Base-by-base conservation (phyloP, 2,113 vertebrate species). In the Solea solea region DNA sequence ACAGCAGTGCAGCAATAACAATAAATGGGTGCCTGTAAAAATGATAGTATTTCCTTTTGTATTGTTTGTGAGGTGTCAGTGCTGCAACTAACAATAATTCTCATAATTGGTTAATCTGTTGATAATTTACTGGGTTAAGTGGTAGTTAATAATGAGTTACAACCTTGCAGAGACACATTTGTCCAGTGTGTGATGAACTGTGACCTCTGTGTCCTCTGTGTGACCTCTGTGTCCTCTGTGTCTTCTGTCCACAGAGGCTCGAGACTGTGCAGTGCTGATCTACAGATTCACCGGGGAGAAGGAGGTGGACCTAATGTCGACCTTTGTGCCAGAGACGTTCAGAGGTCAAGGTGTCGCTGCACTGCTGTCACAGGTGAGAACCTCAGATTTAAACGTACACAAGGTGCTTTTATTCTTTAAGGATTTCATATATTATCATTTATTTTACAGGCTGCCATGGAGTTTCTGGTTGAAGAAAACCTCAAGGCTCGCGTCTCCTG, bases 391-490 rank as follows among this genome's bases (percentile, higher is more conserved):
- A 12, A 0, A 3, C 0, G 50, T 1, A 49, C 5, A 12, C 28
- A 9, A 44, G 41, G 5, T 16, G 28, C 5, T 57, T 41, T 39
- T 42, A 27, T 42, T 11, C 34, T 34, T 34, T 58, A 46, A 5
- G 21, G 21, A 21, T 21, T 21, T 21, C 21, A 21, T 21, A 21
- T 45, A 11, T 58, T 14, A 9, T 21, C 54, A 8, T 21, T 42
- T 1, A 1, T 56, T 49, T 51, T 28, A 28, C 84, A 92, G 93
- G 89, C 92, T 50, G 92, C 93, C 11, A 44, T 94, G 78, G 90
- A 93, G 70, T 94, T 93, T n/a, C 50, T 94, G 39, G 74, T 87
- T 3, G 83, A 93, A 59, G 91, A 94, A 57, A 80, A 88, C 44
- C 72, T 94, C 1, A 92, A 87, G 81, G 90, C 89, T 45, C 87